These are phyloP conservation scores for Alexandromys fortis DNA, from an alignment of 2,113 vertebrate genomes.

Conservation along the genomic window DNA sequence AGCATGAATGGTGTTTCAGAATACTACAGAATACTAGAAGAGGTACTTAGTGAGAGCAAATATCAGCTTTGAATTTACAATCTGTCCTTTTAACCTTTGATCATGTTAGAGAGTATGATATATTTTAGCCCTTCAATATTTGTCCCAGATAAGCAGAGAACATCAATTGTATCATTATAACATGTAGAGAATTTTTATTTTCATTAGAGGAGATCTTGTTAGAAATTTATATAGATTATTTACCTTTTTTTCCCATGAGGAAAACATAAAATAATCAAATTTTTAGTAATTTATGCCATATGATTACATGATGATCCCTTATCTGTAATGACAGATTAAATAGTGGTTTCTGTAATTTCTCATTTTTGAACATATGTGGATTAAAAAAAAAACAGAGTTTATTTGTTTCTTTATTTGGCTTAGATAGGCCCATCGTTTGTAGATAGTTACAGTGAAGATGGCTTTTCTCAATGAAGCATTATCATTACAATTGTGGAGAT, in stretches of 20 bases:
- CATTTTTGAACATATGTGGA: conserved; percentile 76
- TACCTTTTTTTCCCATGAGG: conserved; percentile 79
- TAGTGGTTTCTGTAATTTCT: conserved; percentile 81
- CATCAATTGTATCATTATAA: conserved; percentile 82
- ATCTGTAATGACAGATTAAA: conserved; percentile 76
- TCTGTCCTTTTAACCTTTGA: conserved; percentile 76
- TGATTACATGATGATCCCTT: conserved; percentile 81
- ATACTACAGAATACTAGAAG: conserved; percentile 62
- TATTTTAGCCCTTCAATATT: conserved; percentile 75
- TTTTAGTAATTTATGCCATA: conserved; percentile 80
- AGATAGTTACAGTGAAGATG: conserved; percentile 70
- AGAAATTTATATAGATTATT: conserved; percentile 63
- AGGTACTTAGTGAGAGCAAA: conserved; percentile 74
- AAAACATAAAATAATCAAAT: conserved; percentile 82
- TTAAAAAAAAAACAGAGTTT: background rate
- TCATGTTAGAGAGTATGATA: conserved; percentile 70
- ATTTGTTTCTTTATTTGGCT: conserved; percentile 38
- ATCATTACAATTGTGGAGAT: conserved; percentile 78
- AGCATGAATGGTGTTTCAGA: conserved; percentile 35
- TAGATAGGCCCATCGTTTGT: conserved; percentile 64
- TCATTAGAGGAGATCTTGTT: conserved; percentile 79
- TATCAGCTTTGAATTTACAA: conserved; percentile 78
- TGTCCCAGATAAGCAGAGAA: conserved; percentile 75
- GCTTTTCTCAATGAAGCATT: conserved; percentile 80
- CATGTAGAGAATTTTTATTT: conserved; percentile 80